Percentiles rank a stretch among this genome's conserved stretches.
phyloP scores from a whole-genome alignment of 2,888 invertebrate species.

The Palloptera scutellata region DNA sequence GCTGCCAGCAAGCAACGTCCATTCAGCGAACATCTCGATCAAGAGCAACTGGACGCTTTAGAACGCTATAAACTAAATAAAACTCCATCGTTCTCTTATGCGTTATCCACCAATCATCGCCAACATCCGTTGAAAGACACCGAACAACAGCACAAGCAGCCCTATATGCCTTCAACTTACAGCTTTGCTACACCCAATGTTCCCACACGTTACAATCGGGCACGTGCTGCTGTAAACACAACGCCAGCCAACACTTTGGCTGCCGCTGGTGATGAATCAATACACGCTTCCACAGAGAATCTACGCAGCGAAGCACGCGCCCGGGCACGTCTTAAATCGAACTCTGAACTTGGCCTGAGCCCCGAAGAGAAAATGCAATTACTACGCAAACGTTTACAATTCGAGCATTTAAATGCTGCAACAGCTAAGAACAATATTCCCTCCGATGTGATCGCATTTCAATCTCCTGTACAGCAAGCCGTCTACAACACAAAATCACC shows the following conservation, averaged over 20 bases:
- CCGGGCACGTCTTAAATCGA: slow-evolving; percentile 73
- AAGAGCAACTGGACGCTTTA: slow-evolving; percentile 46
- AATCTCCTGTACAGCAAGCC: not conserved
- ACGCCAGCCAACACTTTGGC: slow-evolving; percentile 25
- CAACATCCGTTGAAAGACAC: slow-evolving; percentile 33
- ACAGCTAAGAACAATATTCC: slow-evolving; percentile 17
- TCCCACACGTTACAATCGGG: slow-evolving; percentile 33
- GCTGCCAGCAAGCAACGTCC: slow-evolving; percentile 57
- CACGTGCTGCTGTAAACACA: slow-evolving; percentile 5
- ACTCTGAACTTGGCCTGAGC: slow-evolving; percentile 77
- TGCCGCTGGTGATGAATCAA: slow-evolving; percentile 42
- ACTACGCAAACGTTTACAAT: slow-evolving; percentile 64
- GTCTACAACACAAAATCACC: slow-evolving; percentile 7
- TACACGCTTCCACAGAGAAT: slow-evolving; percentile 66
- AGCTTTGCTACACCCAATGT: slow-evolving; percentile 33
- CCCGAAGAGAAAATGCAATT: slow-evolving; percentile 72
- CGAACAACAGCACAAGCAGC: not conserved
- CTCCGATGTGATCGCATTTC: slow-evolving; percentile 26
- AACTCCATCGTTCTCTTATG: slow-evolving; percentile 60
- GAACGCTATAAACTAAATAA: slow-evolving; percentile 58
- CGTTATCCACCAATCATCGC: slow-evolving; percentile 36
- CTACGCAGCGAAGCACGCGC: slow-evolving; percentile 72
- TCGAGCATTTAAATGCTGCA: slow-evolving; percentile 42
- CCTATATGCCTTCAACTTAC: slow-evolving; percentile 13
- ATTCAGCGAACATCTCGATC: slow-evolving; percentile 59